Evolutionary conservation across 1,140 invertebrate species (phyloP), one percentile per base, ranked within the genome.

Genomic region (Cepaea nemoralis): DNA sequence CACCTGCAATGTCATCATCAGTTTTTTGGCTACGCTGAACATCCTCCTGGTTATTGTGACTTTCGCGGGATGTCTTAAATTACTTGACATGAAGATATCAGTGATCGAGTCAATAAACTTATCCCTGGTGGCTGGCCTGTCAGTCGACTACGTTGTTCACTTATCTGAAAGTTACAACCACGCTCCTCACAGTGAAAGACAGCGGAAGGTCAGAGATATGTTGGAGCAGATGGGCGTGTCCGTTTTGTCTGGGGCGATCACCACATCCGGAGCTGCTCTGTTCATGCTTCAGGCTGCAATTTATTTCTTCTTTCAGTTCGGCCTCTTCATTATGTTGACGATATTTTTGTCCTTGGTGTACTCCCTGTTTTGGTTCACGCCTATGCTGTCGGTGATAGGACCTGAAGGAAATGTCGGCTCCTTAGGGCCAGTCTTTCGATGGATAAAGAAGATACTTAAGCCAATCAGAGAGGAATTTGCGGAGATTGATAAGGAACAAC

Each of bases 121-220:
- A 82, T 86, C 81, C 24, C 82, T 90, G 75, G 85, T 90, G 16
- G 89, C 90, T 55, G 88, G 89, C 12, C 80, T 90, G n/a, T 80
- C 89, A 14, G 89, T 90, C 66, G 89, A 90, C 78, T 90, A 89
- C 81, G 89, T 90, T 40, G 89, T 90, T 16, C 89, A 90, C 71
- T 74, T 90, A 63, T 88, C 89, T 63, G 89, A 90, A 82, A 88
- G 87, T 81, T 90, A 90, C 67, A 83, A 85, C 45, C 37, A 84
- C 22, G 89, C 89, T 27, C 55, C 80, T 8, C 84, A 86, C 63
- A 63, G 66, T 31, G 82, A 87, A 80, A 83, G 89, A 69, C n/a
- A 76, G 1, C 78, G 50, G 24, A 85, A 86, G 27, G 83, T 85
- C 1, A 81, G 75, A 6, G 86, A 90, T 67, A 89, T 88, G 88